A percentile compares a stretch with the other conserved stretches of the same genome.
Conservation (phyloP, 1,140 invertebrate species). For the Pogonognathellus flavescens region DNA sequence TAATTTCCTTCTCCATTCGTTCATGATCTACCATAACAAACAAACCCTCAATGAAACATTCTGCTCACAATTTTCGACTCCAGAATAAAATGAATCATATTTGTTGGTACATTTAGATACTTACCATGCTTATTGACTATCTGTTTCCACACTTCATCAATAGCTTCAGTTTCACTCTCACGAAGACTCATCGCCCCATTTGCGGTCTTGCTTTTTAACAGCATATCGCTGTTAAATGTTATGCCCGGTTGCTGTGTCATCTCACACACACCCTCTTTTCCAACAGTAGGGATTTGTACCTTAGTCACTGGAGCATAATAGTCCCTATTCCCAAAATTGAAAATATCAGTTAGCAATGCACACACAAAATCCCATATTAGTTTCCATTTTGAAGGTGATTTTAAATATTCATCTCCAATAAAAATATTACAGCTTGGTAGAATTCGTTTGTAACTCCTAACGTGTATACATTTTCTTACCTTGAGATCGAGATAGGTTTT, state of each 20-base stretch:
- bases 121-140: constrained; percentile 17
- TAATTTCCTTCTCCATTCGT: constrained; percentile 22
- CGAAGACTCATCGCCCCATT: background rate
- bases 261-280: background rate
- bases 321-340: too few relatives aligned
- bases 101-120: too few relatives aligned
- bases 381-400: too few relatives aligned
- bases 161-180: background rate
- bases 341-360: too few relatives aligned
- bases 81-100: too few relatives aligned
- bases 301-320: background rate
- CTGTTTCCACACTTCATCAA: constrained; percentile 17
- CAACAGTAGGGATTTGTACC: background rate
- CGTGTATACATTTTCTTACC: background rate
- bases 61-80: too few relatives aligned
- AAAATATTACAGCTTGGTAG: too few relatives aligned
- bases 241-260: background rate
- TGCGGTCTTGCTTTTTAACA: background rate
- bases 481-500: background rate
- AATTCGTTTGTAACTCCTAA: too few relatives aligned
- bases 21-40: constrained; percentile 12
- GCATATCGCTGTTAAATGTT: background rate
- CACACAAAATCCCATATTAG: too few relatives aligned
- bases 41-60: too few relatives aligned
- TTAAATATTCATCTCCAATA: too few relatives aligned